A percentile compares a stretch with the other conserved stretches of the same genome.
Conservation (phyloP, 2,113 vertebrate species). For the Cisticola juncidis region DNA sequence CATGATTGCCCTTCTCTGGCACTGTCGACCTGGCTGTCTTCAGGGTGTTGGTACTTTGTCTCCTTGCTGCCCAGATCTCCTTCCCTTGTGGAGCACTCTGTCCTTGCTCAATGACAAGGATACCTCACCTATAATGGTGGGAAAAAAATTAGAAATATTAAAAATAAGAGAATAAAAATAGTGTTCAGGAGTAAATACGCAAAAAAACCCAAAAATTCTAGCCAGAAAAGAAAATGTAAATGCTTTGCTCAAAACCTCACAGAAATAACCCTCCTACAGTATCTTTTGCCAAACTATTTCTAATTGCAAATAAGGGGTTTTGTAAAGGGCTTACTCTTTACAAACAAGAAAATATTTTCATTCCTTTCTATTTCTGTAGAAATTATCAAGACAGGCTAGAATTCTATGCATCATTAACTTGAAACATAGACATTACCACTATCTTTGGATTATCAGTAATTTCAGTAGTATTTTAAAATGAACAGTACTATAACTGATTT, state of each 20-base stretch:
- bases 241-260: not conserved
- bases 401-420: not conserved
- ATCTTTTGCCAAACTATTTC: not conserved
- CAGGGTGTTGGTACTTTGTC: not conserved
- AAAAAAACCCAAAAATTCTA: not conserved
- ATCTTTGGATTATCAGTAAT: not conserved
- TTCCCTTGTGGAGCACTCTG: not conserved
- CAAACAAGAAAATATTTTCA: not conserved
- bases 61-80: not conserved
- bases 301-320: not conserved
- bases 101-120: not conserved
- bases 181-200: not conserved
- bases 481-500: not conserved
- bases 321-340: not conserved
- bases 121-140: not conserved
- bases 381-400: not conserved
- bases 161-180: not conserved
- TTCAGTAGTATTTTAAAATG: not conserved
- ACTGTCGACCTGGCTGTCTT: not conserved
- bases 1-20: not conserved
- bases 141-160: not conserved
- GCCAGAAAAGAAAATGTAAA: not conserved
- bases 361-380: not conserved
- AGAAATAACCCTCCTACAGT: not conserved
- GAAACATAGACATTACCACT: rapidly evolving